A percentile compares a stretch with the other conserved stretches of the same genome.
Evolutionary conservation across 1,140 invertebrate species (phyloP).

Genomic region (Andrena cerasifolii): DNA sequence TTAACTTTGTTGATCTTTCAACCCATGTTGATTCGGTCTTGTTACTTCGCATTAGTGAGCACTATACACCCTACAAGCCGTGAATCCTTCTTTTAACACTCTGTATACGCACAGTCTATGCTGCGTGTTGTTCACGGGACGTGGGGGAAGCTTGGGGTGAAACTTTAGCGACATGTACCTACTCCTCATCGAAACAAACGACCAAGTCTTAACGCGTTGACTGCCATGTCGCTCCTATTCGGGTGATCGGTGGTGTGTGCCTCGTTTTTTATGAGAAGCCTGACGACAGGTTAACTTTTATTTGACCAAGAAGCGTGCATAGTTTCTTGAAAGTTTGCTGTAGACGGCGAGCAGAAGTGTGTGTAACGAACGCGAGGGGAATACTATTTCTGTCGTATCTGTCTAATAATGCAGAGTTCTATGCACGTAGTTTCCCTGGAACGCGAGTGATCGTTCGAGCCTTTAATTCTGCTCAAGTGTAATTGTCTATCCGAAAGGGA

Average conservation of each 20-base stretch:
- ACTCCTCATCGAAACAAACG: no score
- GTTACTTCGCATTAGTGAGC: no score
- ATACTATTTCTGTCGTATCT: conserved; percentile 4
- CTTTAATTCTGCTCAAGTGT: neutral
- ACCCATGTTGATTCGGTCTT: no score
- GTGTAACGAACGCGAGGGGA: neutral
- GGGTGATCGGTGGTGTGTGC: neutral
- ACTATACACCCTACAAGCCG: no score
- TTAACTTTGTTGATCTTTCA: no score
- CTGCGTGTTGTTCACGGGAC: no score
- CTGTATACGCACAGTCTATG: no score
- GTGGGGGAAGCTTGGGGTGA: no score
- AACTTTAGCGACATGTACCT: no score
- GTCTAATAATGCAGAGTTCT: conserved; percentile 5
- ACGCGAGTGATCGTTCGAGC: neutral
- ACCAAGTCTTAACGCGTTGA: no score
- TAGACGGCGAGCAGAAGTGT: neutral
- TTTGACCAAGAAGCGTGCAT: neutral
- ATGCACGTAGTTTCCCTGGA: neutral
- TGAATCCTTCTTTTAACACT: no score
- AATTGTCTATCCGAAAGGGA: neutral
- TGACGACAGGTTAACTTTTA: neutral
- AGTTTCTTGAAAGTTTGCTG: neutral
- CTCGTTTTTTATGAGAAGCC: neutral
- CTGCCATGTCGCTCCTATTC: no score